phyloP scores from a whole-genome alignment of 1,140 invertebrate genomes.

The Samia ricini region DNA sequence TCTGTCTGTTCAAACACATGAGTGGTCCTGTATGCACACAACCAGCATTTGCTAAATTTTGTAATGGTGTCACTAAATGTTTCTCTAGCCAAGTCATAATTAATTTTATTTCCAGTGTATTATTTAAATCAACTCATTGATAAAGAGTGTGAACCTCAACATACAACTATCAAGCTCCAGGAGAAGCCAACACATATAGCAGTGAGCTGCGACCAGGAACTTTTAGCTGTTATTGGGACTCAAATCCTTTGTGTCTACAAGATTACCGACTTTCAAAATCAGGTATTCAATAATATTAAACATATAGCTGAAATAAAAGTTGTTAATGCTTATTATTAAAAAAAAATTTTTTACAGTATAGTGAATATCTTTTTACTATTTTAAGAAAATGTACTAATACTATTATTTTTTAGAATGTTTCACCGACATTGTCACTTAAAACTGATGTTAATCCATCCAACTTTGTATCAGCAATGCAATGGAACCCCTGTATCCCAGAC shows the following conservation, averaged over 20 bases:
- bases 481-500: constrained; percentile 68
- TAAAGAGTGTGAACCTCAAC: constrained; percentile 49
- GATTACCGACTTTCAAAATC: constrained; percentile 50
- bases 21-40: too few relatives aligned
- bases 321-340: background rate
- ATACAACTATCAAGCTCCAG: constrained; percentile 42
- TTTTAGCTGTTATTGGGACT: constrained; percentile 49
- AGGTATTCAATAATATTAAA: constrained; percentile 28
- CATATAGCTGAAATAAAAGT: background rate
- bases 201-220: constrained; percentile 55
- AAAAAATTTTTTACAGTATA: background rate
- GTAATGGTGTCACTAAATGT: too few relatives aligned
- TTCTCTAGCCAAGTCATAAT: too few relatives aligned
- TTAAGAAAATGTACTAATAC: background rate
- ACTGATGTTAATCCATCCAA: constrained; percentile 47
- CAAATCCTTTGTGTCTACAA: constrained; percentile 47
- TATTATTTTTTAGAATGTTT: constrained; percentile 43
- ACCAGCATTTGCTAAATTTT: too few relatives aligned
- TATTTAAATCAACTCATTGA: constrained; percentile 51
- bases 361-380: background rate
- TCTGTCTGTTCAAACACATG: too few relatives aligned
- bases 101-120: constrained; percentile 40
- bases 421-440: constrained; percentile 43
- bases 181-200: constrained; percentile 53
- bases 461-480: constrained; percentile 61